Conservation (phyloP, 35 echinoderm and acorn worm species). For the Holothuria glaberrima region DNA sequence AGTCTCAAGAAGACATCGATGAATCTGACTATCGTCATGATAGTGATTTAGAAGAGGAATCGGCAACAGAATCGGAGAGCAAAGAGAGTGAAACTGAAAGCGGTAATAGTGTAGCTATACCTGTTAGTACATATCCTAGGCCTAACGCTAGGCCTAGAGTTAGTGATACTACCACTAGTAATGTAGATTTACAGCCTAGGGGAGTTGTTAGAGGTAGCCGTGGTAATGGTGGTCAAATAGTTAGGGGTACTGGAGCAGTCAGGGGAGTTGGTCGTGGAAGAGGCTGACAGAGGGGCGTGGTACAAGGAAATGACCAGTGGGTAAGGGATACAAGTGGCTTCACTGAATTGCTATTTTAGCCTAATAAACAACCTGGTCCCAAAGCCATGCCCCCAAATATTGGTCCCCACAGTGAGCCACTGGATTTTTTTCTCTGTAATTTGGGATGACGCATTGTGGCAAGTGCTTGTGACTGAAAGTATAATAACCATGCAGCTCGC, state of each 20-base stretch:
- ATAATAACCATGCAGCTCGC: slow-evolving; percentile 10
- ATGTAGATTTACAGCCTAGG: neutral
- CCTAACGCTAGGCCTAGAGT: too few relatives aligned
- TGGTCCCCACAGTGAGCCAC: slow-evolving; percentile 19
- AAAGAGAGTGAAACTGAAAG: neutral
- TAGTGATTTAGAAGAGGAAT: slow-evolving; percentile 6
- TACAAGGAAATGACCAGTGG: too few relatives aligned
- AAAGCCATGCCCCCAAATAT: slow-evolving; percentile 34
- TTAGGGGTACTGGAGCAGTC: neutral
- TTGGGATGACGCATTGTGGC: slow-evolving; percentile 41
- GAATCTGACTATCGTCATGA: slow-evolving; percentile 2
- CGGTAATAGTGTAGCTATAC: too few relatives aligned
- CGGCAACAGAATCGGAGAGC: slow-evolving; percentile 3
- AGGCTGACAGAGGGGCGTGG: neutral
- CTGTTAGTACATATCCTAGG: too few relatives aligned
- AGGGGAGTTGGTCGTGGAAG: neutral
- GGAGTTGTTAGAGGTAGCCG: neutral
- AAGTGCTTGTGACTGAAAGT: slow-evolving; percentile 49
- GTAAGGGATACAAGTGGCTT: too few relatives aligned
- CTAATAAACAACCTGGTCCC: too few relatives aligned
- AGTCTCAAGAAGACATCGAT: neutral
- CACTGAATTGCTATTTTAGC: too few relatives aligned
- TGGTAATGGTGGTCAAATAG: neutral
- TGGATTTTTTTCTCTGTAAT: slow-evolving; percentile 29
- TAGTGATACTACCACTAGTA: too few relatives aligned